phyloP scores from a whole-genome alignment of 2,113 vertebrate species.

The Electrona antarctica region DNA sequence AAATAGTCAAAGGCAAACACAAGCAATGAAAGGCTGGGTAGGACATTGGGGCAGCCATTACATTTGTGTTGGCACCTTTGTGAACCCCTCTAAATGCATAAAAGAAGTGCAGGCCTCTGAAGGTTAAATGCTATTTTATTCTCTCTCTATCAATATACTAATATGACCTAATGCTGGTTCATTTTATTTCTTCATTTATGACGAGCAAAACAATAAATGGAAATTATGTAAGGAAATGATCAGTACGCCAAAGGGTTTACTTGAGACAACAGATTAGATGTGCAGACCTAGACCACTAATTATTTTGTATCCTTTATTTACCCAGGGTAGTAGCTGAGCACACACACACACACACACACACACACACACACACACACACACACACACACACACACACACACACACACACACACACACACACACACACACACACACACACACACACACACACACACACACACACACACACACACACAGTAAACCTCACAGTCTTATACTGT shows the following conservation, averaged over 20 bases:
- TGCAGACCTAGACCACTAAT: not conserved
- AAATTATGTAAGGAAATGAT: not conserved
- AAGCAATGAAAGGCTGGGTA: conserved; percentile 29
- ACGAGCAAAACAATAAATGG: not conserved
- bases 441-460: too few species aligned
- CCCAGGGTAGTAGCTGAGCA: too few species aligned
- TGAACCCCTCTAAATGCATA: not conserved
- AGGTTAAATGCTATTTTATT: not conserved
- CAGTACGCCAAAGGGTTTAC: not conserved
- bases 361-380: too few species aligned
- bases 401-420: too few species aligned
- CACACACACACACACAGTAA: too few species aligned
- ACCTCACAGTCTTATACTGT: too few species aligned
- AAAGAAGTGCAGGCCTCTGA: not conserved
- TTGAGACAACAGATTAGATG: conserved; percentile 7
- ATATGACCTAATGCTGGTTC: too few species aligned
- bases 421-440: too few species aligned
- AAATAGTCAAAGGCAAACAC: conserved; percentile 73
- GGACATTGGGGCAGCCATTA: not conserved
- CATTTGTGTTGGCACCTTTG: conserved; percentile 12
- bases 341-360: too few species aligned
- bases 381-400: too few species aligned
- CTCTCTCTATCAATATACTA: not conserved
- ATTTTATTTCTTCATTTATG: too few species aligned
- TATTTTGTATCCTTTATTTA: too few species aligned